A percentile compares a stretch with the other conserved stretches of the same genome.
Conservation (phyloP, 2,888 invertebrate genomes). For the Thecocarcelia acutangulata region DNA sequence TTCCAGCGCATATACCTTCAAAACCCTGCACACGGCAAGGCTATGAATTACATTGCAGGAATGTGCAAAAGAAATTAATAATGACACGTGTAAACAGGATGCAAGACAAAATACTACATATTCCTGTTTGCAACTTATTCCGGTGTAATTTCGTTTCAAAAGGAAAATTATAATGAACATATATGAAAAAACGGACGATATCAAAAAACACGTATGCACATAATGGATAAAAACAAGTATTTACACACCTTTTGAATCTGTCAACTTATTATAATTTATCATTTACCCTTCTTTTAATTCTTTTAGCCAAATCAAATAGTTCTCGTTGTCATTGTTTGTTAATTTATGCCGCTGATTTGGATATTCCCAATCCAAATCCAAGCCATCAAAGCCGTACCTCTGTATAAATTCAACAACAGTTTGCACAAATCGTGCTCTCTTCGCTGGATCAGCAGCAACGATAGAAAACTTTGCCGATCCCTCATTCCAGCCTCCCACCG, state of each 20-base stretch:
- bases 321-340: constrained; percentile 76
- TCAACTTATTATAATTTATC: not conserved
- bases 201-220: not conserved
- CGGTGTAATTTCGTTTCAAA: too few relatives aligned
- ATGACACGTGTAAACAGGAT: too few relatives aligned
- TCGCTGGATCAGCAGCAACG: constrained; percentile 78
- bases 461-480: constrained; percentile 82
- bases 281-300: constrained; percentile 76
- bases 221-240: not conserved
- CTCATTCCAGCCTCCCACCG: constrained; percentile 82
- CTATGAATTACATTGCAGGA: too few relatives aligned
- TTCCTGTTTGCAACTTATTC: too few relatives aligned
- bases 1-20: too few relatives aligned
- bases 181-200: too few relatives aligned
- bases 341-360: constrained; percentile 82
- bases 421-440: constrained; percentile 74
- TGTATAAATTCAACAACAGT: constrained; percentile 76
- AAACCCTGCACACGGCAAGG: too few relatives aligned
- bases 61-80: too few relatives aligned
- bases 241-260: too few relatives aligned
- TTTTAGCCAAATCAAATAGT: constrained; percentile 75
- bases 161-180: too few relatives aligned
- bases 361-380: constrained; percentile 86
- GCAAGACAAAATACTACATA: too few relatives aligned
- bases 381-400: constrained; percentile 82